Conservation (phyloP, 2,797 vertebrate species). For the Labroides dimidiatus region DNA sequence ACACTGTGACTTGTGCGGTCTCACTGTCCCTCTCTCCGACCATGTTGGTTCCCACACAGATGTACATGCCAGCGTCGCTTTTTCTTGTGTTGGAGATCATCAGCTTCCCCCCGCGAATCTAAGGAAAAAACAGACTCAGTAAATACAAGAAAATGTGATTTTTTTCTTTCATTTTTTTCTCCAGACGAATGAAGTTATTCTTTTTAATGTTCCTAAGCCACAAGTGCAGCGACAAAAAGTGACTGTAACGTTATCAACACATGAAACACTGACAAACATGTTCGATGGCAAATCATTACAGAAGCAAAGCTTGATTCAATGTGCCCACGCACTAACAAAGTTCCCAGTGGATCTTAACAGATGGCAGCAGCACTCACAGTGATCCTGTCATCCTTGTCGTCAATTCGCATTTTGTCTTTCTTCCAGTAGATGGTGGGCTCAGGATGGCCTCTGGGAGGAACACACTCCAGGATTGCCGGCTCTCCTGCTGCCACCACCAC, state of each 20-base stretch:
- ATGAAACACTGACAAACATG: not conserved
- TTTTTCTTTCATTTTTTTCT: too few relatives aligned
- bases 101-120: slow-evolving; percentile 98
- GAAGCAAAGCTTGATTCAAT: not conserved
- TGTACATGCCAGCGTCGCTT: slow-evolving; percentile 96
- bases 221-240: not conserved
- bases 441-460: slow-evolving; percentile 96
- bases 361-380: slow-evolving; percentile 81
- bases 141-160: slow-evolving; percentile 14
- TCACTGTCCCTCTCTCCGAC: slow-evolving; percentile 98
- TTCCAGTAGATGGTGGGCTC: slow-evolving; percentile 99
- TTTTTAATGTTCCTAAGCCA: not conserved
- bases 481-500: slow-evolving; percentile 97
- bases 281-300: slow-evolving; percentile 4
- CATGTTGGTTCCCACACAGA: slow-evolving; percentile 98
- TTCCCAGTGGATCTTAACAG: slow-evolving; percentile 5
- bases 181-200: not conserved
- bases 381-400: slow-evolving; percentile 95
- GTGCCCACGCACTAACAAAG: not conserved
- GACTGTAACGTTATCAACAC: not conserved
- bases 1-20: slow-evolving; percentile 96
- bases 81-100: slow-evolving; percentile 99
- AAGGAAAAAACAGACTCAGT: not conserved
- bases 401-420: slow-evolving; percentile 96
- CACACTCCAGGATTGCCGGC: slow-evolving; percentile 96